A percentile compares a stretch with the other conserved stretches of the same genome.
These are phyloP conservation scores for Nemopilema nomurai DNA, from an alignment of 30 jellyfish, hydroid and myxozoan genomes.

Conservation along the genomic window DNA sequence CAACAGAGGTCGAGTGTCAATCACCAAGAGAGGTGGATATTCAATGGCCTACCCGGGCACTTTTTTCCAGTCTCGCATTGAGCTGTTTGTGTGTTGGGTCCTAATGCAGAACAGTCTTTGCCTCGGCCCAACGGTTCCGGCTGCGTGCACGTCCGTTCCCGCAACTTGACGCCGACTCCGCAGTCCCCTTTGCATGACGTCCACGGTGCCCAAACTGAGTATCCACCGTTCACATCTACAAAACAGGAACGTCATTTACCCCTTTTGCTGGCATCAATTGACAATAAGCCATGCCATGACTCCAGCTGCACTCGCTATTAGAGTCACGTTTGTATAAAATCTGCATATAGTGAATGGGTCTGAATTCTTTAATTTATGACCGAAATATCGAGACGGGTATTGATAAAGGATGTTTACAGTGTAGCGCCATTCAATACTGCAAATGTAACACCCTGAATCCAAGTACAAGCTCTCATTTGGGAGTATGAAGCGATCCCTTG, in stretches of 20 bases:
- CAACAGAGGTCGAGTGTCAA: background rate
- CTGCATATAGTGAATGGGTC: too few relatives aligned
- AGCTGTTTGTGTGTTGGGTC: slow-evolving; percentile 17
- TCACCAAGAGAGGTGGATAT: background rate
- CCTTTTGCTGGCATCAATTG: background rate
- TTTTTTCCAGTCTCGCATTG: slow-evolving; percentile 29
- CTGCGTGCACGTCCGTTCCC: slow-evolving; percentile 14
- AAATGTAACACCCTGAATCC: too few relatives aligned
- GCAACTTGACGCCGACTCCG: slow-evolving; percentile 5
- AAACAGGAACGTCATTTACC: background rate
- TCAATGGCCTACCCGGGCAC: slow-evolving; percentile 22
- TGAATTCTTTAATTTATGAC: too few relatives aligned
- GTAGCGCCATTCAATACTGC: too few relatives aligned
- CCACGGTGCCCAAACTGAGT: slow-evolving; percentile 36
- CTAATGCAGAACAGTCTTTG: slow-evolving; percentile 33
- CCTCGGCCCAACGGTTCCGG: slow-evolving; percentile 39
- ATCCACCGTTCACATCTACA: slow-evolving; percentile 35
- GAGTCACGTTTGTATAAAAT: too few relatives aligned
- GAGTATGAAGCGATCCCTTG: too few relatives aligned
- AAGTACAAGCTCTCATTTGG: too few relatives aligned
- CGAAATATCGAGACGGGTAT: too few relatives aligned
- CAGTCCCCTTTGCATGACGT: slow-evolving; percentile 9
- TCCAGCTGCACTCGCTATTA: too few relatives aligned
- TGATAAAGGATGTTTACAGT: too few relatives aligned
- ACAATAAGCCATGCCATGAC: too few relatives aligned